A percentile compares a stretch with the other conserved stretches of the same genome.
Evolutionary conservation across 2,113 vertebrate genomes (phyloP).

Genomic region (Gobius niger): DNA sequence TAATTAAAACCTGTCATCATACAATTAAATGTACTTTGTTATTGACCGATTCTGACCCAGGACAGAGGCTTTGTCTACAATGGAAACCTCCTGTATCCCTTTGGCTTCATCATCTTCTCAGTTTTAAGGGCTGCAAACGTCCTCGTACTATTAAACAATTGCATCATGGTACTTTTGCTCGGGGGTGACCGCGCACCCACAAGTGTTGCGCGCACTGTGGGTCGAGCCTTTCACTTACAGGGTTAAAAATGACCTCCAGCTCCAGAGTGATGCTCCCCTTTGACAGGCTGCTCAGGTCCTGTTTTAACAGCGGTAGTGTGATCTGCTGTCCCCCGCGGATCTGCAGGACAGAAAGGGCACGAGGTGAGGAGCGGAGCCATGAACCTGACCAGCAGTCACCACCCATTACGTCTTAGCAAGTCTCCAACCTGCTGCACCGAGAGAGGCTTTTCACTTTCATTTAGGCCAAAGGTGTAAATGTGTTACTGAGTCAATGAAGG

Average conservation of each 20-base stretch:
- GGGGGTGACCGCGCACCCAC: background rate
- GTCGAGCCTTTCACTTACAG: conserved; percentile 79
- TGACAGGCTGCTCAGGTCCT: conserved; percentile 84
- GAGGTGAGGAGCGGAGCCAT: conserved; percentile 51
- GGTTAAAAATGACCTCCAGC: conserved; percentile 92
- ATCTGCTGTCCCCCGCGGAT: conserved; percentile 84
- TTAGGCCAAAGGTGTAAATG: conserved; percentile 52
- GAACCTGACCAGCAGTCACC: conserved; percentile 59
- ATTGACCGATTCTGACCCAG: too few species aligned
- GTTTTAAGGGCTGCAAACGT: background rate
- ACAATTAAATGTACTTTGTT: too few species aligned
- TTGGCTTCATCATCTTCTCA: background rate
- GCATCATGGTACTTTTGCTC: background rate
- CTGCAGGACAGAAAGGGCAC: conserved; percentile 73
- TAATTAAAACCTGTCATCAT: too few species aligned
- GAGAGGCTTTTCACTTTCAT: conserved; percentile 59
- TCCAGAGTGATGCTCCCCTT: conserved; percentile 93
- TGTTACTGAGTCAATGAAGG: conserved; percentile 36
- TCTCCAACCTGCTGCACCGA: conserved; percentile 29
- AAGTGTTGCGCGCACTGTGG: conserved; percentile 12
- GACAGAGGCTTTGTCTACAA: too few species aligned
- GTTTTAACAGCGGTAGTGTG: conserved; percentile 85
- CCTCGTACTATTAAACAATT: background rate
- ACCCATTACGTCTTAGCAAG: conserved; percentile 51
- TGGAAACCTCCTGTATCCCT: too few species aligned